Conservation (phyloP, 2,888 invertebrate species). For the Pyrocoelia pectoralis region DNA sequence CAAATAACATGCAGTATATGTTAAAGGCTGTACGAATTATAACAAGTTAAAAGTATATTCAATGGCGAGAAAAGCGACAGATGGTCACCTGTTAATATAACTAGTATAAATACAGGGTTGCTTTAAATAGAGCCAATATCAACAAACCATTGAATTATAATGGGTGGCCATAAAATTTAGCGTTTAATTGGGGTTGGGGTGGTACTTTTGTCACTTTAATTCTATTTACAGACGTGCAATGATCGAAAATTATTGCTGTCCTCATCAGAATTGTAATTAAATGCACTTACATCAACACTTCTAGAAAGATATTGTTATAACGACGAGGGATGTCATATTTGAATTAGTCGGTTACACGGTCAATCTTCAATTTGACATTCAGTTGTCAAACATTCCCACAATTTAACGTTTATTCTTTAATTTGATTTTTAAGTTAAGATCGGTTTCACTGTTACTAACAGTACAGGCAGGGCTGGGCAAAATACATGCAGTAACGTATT, state of each 20-base stretch:
- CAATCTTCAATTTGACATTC: no score
- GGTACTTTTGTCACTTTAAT: conserved; percentile 39
- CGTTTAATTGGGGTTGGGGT: conserved; percentile 39
- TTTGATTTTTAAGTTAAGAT: no score
- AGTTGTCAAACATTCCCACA: no score
- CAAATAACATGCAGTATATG: conserved; percentile 17
- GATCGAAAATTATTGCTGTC: conserved; percentile 28
- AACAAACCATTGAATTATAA: conserved; percentile 48
- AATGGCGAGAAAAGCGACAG: conserved; percentile 38
- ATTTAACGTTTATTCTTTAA: no score
- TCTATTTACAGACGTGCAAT: conserved; percentile 33
- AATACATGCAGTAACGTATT: no score
- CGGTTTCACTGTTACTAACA: no score
- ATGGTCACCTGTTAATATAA: conserved; percentile 47
- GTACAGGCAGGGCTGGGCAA: no score
- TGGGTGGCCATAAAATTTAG: conserved; percentile 44
- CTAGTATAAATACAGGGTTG: conserved; percentile 44
- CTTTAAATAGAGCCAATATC: conserved; percentile 43
- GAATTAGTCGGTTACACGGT: no score
- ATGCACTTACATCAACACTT: conserved; percentile 2
- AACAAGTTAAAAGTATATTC: conserved; percentile 35
- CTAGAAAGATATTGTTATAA: no score
- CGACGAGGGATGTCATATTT: no score
- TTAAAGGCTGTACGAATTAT: conserved; percentile 24
- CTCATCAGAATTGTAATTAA: conserved; percentile 16